Evolutionary conservation across 2,113 vertebrate genomes (phyloP), one percentile per base, ranked within the genome.

Genomic region (Callionymus lyra): DNA sequence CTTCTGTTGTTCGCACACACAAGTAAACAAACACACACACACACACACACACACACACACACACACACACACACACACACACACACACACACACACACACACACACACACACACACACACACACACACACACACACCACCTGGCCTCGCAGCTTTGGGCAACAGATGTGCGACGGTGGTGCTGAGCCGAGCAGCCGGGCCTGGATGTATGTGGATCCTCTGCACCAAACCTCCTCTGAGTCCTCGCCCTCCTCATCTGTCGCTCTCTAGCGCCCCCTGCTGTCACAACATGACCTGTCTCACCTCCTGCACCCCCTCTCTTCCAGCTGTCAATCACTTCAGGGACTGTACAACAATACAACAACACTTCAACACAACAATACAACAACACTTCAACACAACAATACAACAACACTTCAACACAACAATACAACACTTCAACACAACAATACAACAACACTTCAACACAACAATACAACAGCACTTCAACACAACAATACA

Each of bases 61-160:
- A 63, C 67, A 46, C 85, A n/a, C n/a, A n/a, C n/a, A n/a, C n/a
- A n/a, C n/a, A n/a, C n/a, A n/a, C n/a, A n/a, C n/a, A n/a, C n/a
- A n/a, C n/a, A 55, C 21, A 41, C 31, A 57, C 36, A 45, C 15
- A 38, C 37, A 40, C 14, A 32, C 31, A 54, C 21, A 38, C 34
- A 41, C 17, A 47, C 35, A 44, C 27, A 38, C 12, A 13, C 16
- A 37, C 33, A 40, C 42, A 41, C 12, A 46, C 31, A 41, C 32
- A 44, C 6, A 38, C 41, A 57, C 35, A 56, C 65, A 78, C 68
- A 68, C 53, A 63, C 67, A 46, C 85, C 85, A 84, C 84, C 85
- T 85, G 83, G 73, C 77, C 78, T 79, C 79, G 70, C 82, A 85
- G 84, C 82, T 85, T 86, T 85, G 78, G 78, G 82, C 84, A 84